These are phyloP conservation scores for Platalea minor DNA, from an alignment of 2,797 vertebrate genomes.

Conservation along the genomic window DNA sequence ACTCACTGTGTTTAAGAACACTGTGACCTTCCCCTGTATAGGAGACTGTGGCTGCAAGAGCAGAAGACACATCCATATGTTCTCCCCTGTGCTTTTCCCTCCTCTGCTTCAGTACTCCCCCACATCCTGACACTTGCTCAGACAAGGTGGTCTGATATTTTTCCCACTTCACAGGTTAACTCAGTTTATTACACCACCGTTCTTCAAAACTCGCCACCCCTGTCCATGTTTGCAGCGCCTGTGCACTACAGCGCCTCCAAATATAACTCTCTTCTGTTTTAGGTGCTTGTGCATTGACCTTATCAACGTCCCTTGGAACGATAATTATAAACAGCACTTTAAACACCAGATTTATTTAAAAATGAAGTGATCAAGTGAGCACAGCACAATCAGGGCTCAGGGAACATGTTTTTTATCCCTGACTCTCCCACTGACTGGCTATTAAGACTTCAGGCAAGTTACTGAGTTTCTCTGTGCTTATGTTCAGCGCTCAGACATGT, in stretches of 20 bases:
- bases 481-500: not conserved
- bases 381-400: not conserved
- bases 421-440: not conserved
- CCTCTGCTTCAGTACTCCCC: not conserved
- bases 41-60: not conserved
- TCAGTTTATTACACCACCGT: not conserved
- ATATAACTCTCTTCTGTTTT: not conserved
- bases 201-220: not conserved
- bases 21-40: not conserved
- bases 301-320: constrained; percentile 1
- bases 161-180: not conserved
- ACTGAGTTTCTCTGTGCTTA: not conserved
- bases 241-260: not conserved
- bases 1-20: not conserved
- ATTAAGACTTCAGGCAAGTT: not conserved
- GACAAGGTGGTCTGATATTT: not conserved
- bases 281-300: constrained; percentile 45
- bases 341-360: constrained; percentile 37
- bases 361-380: not conserved
- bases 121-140: not conserved
- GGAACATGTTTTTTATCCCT: not conserved
- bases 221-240: not conserved
- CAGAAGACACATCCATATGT: not conserved
- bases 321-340: constrained; percentile 32
- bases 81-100: not conserved